Percentiles rank a stretch among this genome's conserved stretches.
Evolutionary conservation across 2,888 invertebrate species (phyloP).

Genomic region (Tetragnatha montana): DNA sequence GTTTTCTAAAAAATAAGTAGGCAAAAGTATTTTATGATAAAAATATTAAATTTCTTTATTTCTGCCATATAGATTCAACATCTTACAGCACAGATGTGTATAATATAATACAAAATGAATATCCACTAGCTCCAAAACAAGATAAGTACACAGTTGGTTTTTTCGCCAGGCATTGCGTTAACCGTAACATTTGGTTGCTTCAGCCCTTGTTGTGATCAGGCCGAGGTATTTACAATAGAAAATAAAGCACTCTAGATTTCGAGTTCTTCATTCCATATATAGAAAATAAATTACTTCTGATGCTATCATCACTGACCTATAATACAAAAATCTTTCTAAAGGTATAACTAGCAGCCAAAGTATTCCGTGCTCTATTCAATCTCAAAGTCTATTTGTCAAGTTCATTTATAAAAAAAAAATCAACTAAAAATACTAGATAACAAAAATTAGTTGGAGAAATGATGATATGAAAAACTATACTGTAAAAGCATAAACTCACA

Average conservation of each 20-base stretch:
- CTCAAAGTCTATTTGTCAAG: background rate
- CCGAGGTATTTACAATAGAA: constrained; percentile 22
- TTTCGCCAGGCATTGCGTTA: constrained; percentile 14
- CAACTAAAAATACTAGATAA: no score
- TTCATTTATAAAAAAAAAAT: no score
- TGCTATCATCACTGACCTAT: background rate
- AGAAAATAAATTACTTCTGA: constrained; percentile 17
- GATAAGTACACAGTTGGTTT: constrained; percentile 40
- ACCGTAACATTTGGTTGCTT: background rate
- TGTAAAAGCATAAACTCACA: no score
- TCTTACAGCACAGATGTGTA: constrained; percentile 31
- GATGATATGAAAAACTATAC: no score
- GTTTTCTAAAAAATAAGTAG: no score
- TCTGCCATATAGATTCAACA: constrained; percentile 51
- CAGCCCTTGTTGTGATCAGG: background rate
- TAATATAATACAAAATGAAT: constrained; percentile 62
- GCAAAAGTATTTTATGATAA: constrained; percentile 27
- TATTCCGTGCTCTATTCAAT: background rate
- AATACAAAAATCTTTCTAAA: background rate
- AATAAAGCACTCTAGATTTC: constrained; percentile 33
- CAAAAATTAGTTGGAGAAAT: no score
- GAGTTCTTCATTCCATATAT: constrained; percentile 19
- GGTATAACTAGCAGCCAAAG: background rate
- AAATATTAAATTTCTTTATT: constrained; percentile 45
- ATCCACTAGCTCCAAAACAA: constrained; percentile 48